phyloP scores from a whole-genome alignment of 2,113 vertebrate species.

The Microcebus griseorufus region DNA sequence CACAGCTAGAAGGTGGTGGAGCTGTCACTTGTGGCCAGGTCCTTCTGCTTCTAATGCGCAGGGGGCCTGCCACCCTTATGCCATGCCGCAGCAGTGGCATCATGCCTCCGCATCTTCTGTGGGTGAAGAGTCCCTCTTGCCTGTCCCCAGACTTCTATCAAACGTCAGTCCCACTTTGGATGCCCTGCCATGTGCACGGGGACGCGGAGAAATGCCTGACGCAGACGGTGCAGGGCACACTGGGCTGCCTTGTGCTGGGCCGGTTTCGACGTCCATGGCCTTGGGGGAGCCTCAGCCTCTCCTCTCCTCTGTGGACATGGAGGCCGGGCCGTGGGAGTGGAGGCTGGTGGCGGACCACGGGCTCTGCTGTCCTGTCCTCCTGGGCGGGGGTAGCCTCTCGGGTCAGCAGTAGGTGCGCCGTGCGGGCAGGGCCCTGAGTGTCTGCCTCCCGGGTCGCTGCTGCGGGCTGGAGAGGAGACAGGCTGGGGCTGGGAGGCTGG shows the following conservation, averaged over 20 bases:
- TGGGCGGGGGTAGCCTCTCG: background rate
- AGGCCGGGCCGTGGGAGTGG: no score
- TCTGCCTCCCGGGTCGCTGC: background rate
- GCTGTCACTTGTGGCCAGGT: background rate
- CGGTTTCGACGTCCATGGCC: background rate
- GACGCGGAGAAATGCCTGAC: background rate
- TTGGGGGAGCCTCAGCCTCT: background rate
- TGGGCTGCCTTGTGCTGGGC: background rate
- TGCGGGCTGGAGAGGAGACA: background rate
- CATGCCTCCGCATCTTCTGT: background rate
- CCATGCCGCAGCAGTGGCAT: background rate
- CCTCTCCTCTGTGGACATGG: rapidly evolving
- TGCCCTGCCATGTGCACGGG: background rate
- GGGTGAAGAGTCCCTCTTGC: background rate
- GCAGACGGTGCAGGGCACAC: background rate
- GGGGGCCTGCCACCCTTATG: rapidly evolving
- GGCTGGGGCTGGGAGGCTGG: background rate
- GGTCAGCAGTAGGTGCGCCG: background rate
- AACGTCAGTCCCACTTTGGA: background rate
- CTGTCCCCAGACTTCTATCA: background rate
- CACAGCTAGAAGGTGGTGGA: background rate
- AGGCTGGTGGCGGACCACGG: no score
- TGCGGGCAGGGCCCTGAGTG: no score
- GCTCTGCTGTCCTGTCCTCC: no score
- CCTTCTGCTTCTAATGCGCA: background rate